These are phyloP conservation scores for Hymenochirus boettgeri DNA, from an alignment of 2,113 vertebrate genomes.

Conservation along the genomic window DNA sequence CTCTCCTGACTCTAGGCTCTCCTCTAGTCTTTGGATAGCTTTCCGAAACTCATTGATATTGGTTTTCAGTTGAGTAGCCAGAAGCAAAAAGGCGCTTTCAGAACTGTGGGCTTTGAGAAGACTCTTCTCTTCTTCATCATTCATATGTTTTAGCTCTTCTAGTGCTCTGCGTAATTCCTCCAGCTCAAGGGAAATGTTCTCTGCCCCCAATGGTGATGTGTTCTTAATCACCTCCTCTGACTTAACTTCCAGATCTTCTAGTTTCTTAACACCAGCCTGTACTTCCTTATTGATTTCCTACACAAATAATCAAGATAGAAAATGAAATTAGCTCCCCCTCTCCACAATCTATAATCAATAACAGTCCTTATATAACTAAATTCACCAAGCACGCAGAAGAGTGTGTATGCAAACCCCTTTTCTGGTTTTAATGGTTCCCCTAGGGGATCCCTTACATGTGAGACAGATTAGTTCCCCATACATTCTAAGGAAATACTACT, in stretches of 20 bases:
- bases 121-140: conserved; percentile 60
- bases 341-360: no score
- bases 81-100: conserved; percentile 60
- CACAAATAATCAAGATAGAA: no score
- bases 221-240: conserved; percentile 62
- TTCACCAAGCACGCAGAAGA: no score
- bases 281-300: conserved; percentile 69
- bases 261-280: conserved; percentile 63
- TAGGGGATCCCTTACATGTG: no score
- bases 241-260: conserved; percentile 66
- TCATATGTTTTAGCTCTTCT: conserved; percentile 65
- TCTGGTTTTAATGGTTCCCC: no score
- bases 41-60: conserved; percentile 63
- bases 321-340: no score
- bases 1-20: conserved; percentile 53
- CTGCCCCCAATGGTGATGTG: conserved; percentile 80
- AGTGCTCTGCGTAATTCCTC: conserved; percentile 72
- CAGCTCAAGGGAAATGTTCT: conserved; percentile 65
- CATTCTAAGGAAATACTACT: no score
- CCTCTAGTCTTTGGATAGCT: conserved; percentile 63
- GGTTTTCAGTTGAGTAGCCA: conserved; percentile 59
- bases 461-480: no score
- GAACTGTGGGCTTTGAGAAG: conserved; percentile 61
- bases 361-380: no score
- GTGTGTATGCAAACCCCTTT: no score